A percentile compares a stretch with the other conserved stretches of the same genome.
Evolutionary conservation across 2,797 vertebrate genomes (phyloP).

Genomic region (Falco rusticolus): DNA sequence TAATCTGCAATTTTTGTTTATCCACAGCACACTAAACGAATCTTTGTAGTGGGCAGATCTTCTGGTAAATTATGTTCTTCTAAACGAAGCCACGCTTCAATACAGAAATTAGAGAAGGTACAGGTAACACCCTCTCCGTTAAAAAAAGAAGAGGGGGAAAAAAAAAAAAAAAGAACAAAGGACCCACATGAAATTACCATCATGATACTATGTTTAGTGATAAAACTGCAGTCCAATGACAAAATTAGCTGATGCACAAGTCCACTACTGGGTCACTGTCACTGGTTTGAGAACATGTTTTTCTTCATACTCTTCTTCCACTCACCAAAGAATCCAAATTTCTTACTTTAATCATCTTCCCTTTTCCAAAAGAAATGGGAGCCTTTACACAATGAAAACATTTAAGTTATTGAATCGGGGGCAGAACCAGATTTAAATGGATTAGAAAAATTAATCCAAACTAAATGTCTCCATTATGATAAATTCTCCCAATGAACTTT

Average conservation of each 20-base stretch:
- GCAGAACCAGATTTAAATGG: neutral
- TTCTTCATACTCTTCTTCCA: neutral
- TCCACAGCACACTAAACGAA: neutral
- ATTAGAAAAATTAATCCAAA: neutral
- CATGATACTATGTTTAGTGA: neutral
- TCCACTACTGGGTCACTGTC: neutral
- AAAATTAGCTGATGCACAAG: neutral
- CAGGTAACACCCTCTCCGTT: neutral
- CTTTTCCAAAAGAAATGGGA: neutral
- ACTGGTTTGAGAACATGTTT: neutral
- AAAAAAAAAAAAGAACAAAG: neutral
- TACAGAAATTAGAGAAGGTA: neutral
- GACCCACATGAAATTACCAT: neutral
- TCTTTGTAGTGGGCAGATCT: neutral
- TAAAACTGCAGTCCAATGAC: neutral
- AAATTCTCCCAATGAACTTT: neutral
- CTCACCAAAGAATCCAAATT: neutral
- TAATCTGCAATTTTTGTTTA: neutral
- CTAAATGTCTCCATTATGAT: neutral
- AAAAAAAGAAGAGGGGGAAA: too few relatives aligned
- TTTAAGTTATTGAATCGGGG: neutral
- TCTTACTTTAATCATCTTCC: neutral
- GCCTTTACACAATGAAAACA: neutral
- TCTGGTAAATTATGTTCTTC: neutral
- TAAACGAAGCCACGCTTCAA: neutral